Conservation (phyloP, 2,113 vertebrate species). For the Corythornis vintsioides region DNA sequence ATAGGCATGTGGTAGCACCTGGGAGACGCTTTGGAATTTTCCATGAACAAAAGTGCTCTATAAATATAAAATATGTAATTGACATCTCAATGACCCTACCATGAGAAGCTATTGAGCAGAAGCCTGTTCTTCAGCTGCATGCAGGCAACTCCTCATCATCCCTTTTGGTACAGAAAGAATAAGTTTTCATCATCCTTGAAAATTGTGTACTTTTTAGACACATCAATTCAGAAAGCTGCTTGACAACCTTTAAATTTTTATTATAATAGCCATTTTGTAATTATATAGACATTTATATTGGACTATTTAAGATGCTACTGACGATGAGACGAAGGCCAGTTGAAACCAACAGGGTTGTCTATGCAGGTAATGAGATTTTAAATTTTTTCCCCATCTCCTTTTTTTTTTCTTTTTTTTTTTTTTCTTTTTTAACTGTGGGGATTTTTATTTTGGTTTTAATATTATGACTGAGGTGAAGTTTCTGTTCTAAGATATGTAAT, state of each 20-base stretch:
- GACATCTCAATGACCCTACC: constrained; percentile 7
- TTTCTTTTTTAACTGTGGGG: neutral
- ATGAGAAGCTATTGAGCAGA: neutral
- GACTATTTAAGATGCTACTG: neutral
- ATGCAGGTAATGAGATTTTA: neutral
- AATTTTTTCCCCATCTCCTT: too few species aligned
- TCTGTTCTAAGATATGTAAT: neutral
- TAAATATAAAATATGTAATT: constrained; percentile 13
- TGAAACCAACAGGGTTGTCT: neutral
- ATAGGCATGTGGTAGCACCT: neutral
- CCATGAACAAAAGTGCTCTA: constrained; percentile 11
- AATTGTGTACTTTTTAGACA: neutral
- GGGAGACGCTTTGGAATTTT: neutral
- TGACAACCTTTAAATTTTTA: neutral
- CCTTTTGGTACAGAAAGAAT: neutral
- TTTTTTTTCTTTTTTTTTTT: neutral
- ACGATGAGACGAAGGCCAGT: neutral
- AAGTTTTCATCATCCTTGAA: neutral
- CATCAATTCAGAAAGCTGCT: neutral
- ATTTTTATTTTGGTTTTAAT: neutral
- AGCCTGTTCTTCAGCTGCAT: neutral
- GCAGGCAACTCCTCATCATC: neutral
- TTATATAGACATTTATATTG: neutral
- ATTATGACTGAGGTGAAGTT: neutral
- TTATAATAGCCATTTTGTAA: neutral